Conservation (phyloP, 2,113 vertebrate genomes). For the Nibea coibor region DNA sequence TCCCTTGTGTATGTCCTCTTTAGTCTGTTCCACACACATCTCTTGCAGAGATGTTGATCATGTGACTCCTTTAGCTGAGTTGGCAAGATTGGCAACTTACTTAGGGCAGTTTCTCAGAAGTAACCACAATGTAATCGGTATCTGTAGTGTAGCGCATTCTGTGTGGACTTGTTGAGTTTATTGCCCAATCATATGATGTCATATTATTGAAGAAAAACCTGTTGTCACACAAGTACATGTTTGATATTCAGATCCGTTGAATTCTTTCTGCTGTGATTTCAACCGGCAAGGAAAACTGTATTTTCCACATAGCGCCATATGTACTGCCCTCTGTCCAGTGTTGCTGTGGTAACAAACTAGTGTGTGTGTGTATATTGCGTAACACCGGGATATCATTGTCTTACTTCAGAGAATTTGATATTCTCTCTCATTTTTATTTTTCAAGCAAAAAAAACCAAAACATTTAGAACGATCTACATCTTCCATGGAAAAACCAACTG, state of each 20-base stretch:
- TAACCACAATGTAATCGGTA: not conserved
- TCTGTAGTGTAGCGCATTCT: not conserved
- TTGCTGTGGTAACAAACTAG: conserved; percentile 63
- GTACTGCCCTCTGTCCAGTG: conserved; percentile 40
- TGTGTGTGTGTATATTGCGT: not conserved
- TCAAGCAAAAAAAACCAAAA: not conserved
- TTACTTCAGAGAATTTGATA: conserved; percentile 19
- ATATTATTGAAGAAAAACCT: not conserved
- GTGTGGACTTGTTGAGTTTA: not conserved
- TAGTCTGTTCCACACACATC: not conserved
- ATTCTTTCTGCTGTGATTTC: conserved; percentile 9
- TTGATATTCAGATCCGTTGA: not conserved
- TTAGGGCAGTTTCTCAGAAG: conserved; percentile 12
- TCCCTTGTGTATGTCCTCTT: conserved; percentile 10
- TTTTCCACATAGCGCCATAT: conserved; percentile 22
- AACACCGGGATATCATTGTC: not conserved
- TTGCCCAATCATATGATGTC: not conserved
- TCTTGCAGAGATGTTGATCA: conserved; percentile 12
- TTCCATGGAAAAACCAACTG: not conserved
- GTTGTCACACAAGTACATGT: not conserved
- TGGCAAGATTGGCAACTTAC: not conserved
- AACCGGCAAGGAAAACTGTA: conserved; percentile 7
- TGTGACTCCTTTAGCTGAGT: conserved; percentile 5
- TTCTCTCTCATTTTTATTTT: not conserved
- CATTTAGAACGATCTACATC: not conserved